Evolutionary conservation across 2,888 invertebrate species (phyloP), one percentile per base, ranked within the genome.

Genomic region (Scaptomyza cyrtandrae): DNA sequence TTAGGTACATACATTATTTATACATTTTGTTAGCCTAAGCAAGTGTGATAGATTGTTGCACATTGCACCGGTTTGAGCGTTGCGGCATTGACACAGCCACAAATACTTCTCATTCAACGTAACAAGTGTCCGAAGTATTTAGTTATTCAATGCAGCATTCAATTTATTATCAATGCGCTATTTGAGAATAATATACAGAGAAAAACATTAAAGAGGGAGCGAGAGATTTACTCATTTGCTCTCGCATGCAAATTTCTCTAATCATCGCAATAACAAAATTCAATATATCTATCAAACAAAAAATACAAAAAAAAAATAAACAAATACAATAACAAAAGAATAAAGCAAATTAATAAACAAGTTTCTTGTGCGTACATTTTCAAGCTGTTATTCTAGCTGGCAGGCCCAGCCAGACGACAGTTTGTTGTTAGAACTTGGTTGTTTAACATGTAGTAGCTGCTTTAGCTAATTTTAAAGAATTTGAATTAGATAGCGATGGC

Each of bases 321-420:
- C 49, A 62, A 68, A 48, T 43, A 52, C 27, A 55, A 64, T 64
- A 67, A 45, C 41, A 52, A 66, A 65, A 65, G 60, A 74, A 67
- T 55, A 62, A 58, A 69, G 59, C 52, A 70, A 80, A 71, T 81
- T 67, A 79, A 71, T 80, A 77, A 88, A 86, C 86, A 85, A 88
- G 86, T 85, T 85, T 85, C 37, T 74, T 68, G 79, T 87, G 85
- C 87, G 87, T 81, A 84, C 76, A 75, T 71, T 71, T 71, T 71
- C 69, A 63, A 67, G 68, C 69, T 61, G 75, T 49, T 50, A 46
- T 56, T 69, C 50, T 46, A 54, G 44, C 62, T 27, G 52, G 35
- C 14, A 37, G 54, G 52, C 48, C 50, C 39, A 63, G 16, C 44
- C 55, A 52, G 60, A 57, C 80, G 72, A 45, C 79, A 86, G 85